Evolutionary conservation across 2,113 vertebrate species (phyloP).

Genomic region (Rhinoptilus africanus): DNA sequence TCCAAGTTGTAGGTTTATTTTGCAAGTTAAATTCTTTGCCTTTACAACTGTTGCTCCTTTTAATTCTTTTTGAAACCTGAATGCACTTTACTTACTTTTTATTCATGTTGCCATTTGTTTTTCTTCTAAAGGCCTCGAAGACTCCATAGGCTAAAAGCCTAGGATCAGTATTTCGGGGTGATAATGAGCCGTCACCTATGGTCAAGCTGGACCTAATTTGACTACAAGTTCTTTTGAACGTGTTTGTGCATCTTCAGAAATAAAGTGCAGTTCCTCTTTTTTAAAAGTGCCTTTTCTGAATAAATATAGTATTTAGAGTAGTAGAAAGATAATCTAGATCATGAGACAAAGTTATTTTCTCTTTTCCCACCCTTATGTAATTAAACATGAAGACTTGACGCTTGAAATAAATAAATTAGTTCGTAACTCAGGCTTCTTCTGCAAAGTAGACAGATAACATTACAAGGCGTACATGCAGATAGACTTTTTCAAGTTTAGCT

Average conservation of each 20-base stretch:
- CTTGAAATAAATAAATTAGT: background rate
- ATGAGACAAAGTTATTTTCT: background rate
- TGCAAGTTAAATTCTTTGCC: background rate
- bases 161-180: background rate
- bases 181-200: background rate
- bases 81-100: background rate
- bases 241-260: background rate
- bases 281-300: background rate
- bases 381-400: background rate
- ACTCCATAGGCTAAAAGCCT: background rate
- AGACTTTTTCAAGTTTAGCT: background rate
- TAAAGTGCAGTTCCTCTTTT: background rate
- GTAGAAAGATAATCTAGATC: background rate
- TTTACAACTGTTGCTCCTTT: background rate
- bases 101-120: background rate
- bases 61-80: background rate
- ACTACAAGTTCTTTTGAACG: background rate
- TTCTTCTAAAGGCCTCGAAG: background rate
- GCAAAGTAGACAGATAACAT: background rate
- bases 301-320: background rate
- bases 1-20: background rate
- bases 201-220: background rate
- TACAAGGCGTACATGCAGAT: background rate
- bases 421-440: background rate
- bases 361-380: background rate